Evolutionary conservation across 2,113 vertebrate species (phyloP).

Genomic region (Oncorhynchus kisutch): DNA sequence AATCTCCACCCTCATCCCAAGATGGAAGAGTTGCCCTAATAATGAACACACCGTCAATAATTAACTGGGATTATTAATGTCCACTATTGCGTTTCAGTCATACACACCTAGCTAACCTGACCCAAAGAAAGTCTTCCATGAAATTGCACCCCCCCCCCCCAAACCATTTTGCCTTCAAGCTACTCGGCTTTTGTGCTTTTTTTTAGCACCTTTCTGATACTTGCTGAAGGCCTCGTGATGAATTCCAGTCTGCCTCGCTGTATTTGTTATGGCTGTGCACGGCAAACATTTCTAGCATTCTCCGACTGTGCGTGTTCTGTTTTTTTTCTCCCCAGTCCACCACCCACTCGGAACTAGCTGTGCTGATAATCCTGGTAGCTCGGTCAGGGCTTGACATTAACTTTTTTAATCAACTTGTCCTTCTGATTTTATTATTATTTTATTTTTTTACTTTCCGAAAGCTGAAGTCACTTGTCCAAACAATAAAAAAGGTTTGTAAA

Average conservation of each 20-base stretch:
- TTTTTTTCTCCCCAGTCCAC: background rate
- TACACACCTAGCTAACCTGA: background rate
- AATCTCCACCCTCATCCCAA: background rate
- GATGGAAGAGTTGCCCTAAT: background rate
- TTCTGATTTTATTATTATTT: too few species aligned
- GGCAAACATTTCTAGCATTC: background rate
- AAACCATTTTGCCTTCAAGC: background rate
- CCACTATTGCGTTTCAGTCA: background rate
- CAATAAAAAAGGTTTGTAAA: too few species aligned
- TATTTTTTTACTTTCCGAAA: too few species aligned
- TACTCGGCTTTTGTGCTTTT: too few species aligned
- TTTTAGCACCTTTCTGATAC: background rate
- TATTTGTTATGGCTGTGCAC: background rate
- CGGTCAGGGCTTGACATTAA: too few species aligned
- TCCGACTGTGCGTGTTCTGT: background rate
- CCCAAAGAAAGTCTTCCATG: too few species aligned
- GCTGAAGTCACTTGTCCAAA: too few species aligned
- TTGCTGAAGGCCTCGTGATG: background rate
- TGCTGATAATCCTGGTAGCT: too few species aligned
- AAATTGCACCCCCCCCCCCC: background rate
- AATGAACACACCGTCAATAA: background rate
- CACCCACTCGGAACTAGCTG: background rate
- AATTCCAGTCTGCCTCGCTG: background rate
- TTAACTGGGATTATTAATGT: constrained; percentile 3
- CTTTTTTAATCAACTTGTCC: too few species aligned